Percentiles rank a stretch among this genome's conserved stretches.
phyloP scores from a whole-genome alignment of 2,113 vertebrate genomes.

The Urocolius indicus region DNA sequence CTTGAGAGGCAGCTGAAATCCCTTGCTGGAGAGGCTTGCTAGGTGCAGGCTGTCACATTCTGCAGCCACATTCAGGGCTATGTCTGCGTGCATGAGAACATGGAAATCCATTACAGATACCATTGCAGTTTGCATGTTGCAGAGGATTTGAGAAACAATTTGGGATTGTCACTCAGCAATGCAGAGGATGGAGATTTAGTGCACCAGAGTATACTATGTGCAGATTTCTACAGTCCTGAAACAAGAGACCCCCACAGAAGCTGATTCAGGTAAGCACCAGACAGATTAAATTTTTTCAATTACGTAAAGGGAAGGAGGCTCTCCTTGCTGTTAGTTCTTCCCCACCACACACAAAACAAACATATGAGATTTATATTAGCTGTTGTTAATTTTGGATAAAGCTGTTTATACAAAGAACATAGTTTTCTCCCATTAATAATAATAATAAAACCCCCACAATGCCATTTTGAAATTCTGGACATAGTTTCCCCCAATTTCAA shows the following conservation, averaged over 20 bases:
- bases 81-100: not conserved
- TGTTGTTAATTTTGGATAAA: conserved; percentile 62
- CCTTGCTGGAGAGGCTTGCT: not conserved
- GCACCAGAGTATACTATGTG: not conserved
- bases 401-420: conserved; percentile 71
- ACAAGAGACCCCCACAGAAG: not conserved
- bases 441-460: conserved; percentile 80
- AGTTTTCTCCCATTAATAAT: conserved; percentile 68
- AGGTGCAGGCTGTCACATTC: not conserved
- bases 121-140: not conserved
- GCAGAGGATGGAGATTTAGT: not conserved
- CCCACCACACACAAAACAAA: conserved; percentile 31
- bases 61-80: not conserved
- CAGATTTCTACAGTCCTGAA: not conserved
- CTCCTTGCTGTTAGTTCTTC: conserved; percentile 16
- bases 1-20: fast-evolving
- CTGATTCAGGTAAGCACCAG: not conserved
- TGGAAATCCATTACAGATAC: not conserved
- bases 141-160: not conserved
- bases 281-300: conserved; percentile 49
- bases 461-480: conserved; percentile 87
- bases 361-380: conserved; percentile 62
- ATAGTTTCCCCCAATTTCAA: conserved; percentile 86
- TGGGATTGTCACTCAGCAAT: not conserved
- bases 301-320: conserved; percentile 34